Conservation (phyloP, 2,113 vertebrate species). For the Peucedramus taeniatus region DNA sequence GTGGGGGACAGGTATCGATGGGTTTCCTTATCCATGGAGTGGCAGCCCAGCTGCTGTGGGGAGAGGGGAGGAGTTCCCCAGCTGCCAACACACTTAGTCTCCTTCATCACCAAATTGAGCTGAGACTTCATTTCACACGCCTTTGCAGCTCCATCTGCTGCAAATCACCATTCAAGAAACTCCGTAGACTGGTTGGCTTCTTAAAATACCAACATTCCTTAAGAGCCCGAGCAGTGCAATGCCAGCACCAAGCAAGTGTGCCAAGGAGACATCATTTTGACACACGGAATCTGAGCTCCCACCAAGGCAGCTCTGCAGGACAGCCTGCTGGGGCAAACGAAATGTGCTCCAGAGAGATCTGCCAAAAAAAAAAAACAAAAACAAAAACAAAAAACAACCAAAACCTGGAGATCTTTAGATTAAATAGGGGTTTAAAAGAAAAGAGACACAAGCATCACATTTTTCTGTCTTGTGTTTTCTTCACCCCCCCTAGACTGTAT, state of each 20-base stretch:
- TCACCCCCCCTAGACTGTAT: fast-evolving
- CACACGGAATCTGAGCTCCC: background rate
- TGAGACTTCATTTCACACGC: background rate
- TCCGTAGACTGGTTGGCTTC: background rate
- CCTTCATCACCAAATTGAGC: background rate
- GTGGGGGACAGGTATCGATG: background rate
- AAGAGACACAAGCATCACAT: background rate
- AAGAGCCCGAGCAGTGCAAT: background rate
- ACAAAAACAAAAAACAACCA: background rate
- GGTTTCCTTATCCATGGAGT: background rate
- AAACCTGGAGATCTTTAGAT: background rate
- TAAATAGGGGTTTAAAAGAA: background rate
- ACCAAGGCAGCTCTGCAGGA: background rate
- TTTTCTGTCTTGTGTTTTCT: background rate
- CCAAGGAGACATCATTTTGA: background rate
- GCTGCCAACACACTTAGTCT: background rate
- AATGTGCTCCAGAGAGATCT: background rate
- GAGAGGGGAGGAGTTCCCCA: background rate
- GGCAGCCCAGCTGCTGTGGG: background rate
- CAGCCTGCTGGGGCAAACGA: background rate
- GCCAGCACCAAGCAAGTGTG: background rate
- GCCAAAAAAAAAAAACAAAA: background rate
- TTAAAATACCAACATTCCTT: constrained; percentile 24
- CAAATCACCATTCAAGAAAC: constrained; percentile 7
- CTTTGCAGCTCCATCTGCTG: constrained; percentile 41